These are phyloP conservation scores for Tryphoninae sp. DNA, from an alignment of 2,888 invertebrate genomes.

Conservation along the genomic window DNA sequence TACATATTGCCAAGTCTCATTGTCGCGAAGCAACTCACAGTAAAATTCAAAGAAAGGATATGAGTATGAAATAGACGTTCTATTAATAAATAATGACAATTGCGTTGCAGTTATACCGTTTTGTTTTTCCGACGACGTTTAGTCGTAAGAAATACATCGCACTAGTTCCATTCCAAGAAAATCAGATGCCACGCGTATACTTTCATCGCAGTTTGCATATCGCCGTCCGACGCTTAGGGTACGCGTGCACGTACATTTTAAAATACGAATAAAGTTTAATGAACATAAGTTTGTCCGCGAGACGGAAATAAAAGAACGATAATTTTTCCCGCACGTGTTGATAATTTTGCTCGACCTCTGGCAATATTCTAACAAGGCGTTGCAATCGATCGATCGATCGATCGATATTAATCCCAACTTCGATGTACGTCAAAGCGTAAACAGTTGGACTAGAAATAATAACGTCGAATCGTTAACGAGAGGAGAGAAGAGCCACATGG, in stretches of 20 bases:
- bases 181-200: conserved; percentile 15
- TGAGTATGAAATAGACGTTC: conserved; percentile 31
- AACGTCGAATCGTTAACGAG: conserved; percentile 16
- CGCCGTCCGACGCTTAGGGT: background rate
- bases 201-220: conserved; percentile 1
- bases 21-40: conserved; percentile 9
- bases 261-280: conserved; percentile 10
- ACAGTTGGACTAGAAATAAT: conserved; percentile 13
- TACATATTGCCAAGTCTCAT: conserved; percentile 34
- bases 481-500: conserved; percentile 11
- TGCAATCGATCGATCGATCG: background rate
- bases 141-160: background rate
- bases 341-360: background rate
- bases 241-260: background rate
- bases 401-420: conserved; percentile 10
- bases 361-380: background rate
- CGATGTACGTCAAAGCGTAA: conserved; percentile 22
- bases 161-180: background rate
- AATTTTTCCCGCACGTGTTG: conserved; percentile 14
- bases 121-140: conserved; percentile 20
- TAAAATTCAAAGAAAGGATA: conserved; percentile 51
- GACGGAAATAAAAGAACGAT: background rate
- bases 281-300: background rate
- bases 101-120: conserved; percentile 21
- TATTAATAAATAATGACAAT: conserved; percentile 59